Percentiles rank a stretch among this genome's conserved stretches.
Evolutionary conservation across 1,140 invertebrate species (phyloP).

Genomic region (Laupala kohalensis): DNA sequence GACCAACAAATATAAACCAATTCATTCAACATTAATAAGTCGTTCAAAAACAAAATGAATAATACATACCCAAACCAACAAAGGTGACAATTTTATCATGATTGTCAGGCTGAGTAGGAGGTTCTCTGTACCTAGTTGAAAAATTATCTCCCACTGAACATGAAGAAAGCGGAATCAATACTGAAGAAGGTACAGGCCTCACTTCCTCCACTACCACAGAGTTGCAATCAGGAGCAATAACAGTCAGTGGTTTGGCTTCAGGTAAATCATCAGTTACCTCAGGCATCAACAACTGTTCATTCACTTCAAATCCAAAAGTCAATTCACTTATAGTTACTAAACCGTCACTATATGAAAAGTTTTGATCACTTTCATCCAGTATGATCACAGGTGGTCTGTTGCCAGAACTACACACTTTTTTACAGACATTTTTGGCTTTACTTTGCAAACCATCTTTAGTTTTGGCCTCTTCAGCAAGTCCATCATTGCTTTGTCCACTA

Average conservation of each 20-base stretch:
- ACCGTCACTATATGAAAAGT: slow-evolving; percentile 1
- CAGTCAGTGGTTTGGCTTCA: neutral
- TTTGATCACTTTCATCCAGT: slow-evolving; percentile 6
- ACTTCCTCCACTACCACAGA: neutral
- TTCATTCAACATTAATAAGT: too few species aligned
- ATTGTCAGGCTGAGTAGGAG: neutral
- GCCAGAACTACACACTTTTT: slow-evolving; percentile 1
- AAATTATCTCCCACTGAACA: neutral
- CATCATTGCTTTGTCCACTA: neutral
- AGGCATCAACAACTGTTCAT: slow-evolving; percentile 9
- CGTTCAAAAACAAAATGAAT: too few species aligned
- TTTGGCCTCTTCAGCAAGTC: neutral
- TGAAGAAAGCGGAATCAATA: neutral
- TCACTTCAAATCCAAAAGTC: slow-evolving; percentile 14
- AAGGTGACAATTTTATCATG: slow-evolving; percentile 9
- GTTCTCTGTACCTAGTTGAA: neutral
- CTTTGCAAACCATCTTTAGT: neutral
- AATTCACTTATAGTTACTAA: slow-evolving; percentile 9
- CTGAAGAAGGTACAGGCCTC: neutral
- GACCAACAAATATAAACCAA: too few species aligned
- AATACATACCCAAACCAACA: slow-evolving; percentile 9
- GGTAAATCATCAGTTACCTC: neutral
- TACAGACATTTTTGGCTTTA: neutral
- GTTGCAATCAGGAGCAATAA: neutral
- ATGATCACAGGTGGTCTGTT: slow-evolving; percentile 9